phyloP scores from a whole-genome alignment of 2,888 invertebrate genomes.

The Sylvicola cinctus region DNA sequence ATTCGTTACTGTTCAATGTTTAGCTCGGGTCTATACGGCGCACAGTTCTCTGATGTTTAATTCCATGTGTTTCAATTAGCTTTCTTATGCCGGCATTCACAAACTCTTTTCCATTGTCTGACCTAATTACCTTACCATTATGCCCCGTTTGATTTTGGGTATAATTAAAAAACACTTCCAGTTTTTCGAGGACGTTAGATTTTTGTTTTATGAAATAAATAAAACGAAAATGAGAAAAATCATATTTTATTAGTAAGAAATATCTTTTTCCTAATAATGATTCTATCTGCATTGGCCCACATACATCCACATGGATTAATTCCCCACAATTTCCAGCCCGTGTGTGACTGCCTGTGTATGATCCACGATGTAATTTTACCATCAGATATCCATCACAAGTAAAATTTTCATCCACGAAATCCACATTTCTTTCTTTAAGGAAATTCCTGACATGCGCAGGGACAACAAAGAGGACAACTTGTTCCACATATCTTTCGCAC shows the following conservation, averaged over 20 bases:
- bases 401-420: neutral
- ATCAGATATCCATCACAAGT: neutral
- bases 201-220: slow-evolving; percentile 6
- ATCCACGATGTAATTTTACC: neutral
- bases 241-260: neutral
- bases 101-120: slow-evolving; percentile 14
- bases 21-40: slow-evolving; percentile 17
- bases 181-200: slow-evolving; percentile 6
- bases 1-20: too few species aligned
- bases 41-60: slow-evolving; percentile 11
- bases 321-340: neutral
- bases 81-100: slow-evolving; percentile 9
- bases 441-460: too few species aligned
- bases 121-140: slow-evolving; percentile 9
- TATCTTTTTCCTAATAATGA: neutral
- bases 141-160: slow-evolving; percentile 9
- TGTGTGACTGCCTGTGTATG: neutral
- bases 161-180: slow-evolving; percentile 10
- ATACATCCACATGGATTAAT: neutral
- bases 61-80: slow-evolving; percentile 11
- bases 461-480: too few species aligned
- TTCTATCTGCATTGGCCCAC: neutral
- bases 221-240: neutral
- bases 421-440: too few species aligned
- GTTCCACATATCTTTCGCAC: too few species aligned